A percentile compares a stretch with the other conserved stretches of the same genome.
Evolutionary conservation across 1,140 invertebrate species (phyloP).

Genomic region (Aphidius gifuensis): DNA sequence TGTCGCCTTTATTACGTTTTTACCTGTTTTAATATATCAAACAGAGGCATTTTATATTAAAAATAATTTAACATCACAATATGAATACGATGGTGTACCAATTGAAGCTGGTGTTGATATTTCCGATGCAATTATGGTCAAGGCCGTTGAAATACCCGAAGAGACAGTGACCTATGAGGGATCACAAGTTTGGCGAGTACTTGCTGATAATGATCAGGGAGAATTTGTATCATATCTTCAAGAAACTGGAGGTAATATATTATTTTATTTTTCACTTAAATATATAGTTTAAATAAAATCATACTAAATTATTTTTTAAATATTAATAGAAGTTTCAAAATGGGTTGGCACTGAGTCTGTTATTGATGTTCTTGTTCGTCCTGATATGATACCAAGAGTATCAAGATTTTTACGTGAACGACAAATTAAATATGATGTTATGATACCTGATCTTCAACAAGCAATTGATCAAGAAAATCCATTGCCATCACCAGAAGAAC

Average conservation of each 20-base stretch:
- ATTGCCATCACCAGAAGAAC: slow-evolving; percentile 58
- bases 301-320: slow-evolving; percentile 2
- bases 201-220: slow-evolving; percentile 40
- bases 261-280: not conserved
- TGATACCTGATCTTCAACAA: slow-evolving; percentile 72
- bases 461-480: slow-evolving; percentile 78
- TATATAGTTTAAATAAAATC: not conserved
- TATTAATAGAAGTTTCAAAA: slow-evolving; percentile 61
- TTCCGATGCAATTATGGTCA: slow-evolving; percentile 34
- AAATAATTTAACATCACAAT: no score
- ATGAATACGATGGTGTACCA: slow-evolving; percentile 14
- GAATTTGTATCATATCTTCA: slow-evolving; percentile 49
- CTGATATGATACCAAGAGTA: slow-evolving; percentile 56
- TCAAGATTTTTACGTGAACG: slow-evolving; percentile 42
- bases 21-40: not conserved
- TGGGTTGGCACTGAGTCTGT: slow-evolving; percentile 67
- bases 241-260: slow-evolving; percentile 46
- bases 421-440: slow-evolving; percentile 58
- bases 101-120: slow-evolving; percentile 27
- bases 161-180: slow-evolving; percentile 54
- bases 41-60: not conserved
- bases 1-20: not conserved
- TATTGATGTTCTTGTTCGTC: slow-evolving; percentile 67
- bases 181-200: slow-evolving; percentile 55
- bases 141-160: slow-evolving; percentile 42